These are phyloP conservation scores for Linyphia triangularis DNA, from an alignment of 2,888 invertebrate species.

Conservation along the genomic window DNA sequence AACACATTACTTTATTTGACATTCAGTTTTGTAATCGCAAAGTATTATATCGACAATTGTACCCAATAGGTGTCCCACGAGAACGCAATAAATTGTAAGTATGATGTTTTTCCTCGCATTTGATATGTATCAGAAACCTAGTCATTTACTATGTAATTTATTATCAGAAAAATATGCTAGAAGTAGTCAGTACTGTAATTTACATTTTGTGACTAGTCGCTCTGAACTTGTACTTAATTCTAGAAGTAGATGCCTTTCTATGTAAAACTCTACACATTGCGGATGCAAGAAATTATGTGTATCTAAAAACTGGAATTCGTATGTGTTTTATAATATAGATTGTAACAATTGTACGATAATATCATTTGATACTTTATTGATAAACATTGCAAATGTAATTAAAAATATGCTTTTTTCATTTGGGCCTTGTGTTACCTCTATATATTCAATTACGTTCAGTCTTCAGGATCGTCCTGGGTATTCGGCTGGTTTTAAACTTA, in stretches of 20 bases:
- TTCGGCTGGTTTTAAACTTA: too few species aligned
- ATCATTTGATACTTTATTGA: conserved; percentile 29
- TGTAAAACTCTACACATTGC: neutral
- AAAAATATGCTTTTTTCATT: conserved; percentile 18
- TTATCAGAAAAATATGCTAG: neutral
- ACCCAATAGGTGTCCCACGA: neutral
- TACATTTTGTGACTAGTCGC: conserved; percentile 20
- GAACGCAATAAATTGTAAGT: neutral
- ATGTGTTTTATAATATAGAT: neutral
- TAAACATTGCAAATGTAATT: conserved; percentile 1
- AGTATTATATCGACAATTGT: neutral
- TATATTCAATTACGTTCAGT: too few species aligned
- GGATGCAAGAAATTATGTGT: neutral
- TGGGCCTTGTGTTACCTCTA: neutral
- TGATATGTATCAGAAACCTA: neutral
- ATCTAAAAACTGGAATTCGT: neutral
- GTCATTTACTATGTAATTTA: neutral
- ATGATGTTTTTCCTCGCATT: neutral
- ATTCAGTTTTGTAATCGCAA: too few species aligned
- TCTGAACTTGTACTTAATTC: neutral
- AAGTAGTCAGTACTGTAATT: neutral
- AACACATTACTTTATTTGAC: too few species aligned
- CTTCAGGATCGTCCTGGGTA: too few species aligned
- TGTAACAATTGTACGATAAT: neutral
- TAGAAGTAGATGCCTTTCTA: neutral